These are phyloP conservation scores for Drosophila paucipuncta DNA, from an alignment of 2,888 invertebrate genomes.

Conservation along the genomic window DNA sequence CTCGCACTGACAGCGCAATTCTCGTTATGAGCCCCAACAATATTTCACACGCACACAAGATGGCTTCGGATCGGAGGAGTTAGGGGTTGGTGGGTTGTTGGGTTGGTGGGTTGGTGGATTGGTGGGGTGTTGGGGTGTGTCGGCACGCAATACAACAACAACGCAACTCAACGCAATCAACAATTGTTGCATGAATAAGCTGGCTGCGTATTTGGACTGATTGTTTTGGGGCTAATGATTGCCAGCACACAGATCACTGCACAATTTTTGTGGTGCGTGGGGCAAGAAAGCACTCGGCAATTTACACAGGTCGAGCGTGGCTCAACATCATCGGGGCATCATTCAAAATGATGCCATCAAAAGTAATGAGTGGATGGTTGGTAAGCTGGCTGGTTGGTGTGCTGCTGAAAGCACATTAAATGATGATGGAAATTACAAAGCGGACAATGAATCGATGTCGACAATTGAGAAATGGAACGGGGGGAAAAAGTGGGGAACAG, in stretches of 20 bases:
- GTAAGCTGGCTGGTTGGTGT: background rate
- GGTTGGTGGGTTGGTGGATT: background rate
- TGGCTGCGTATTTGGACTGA: conserved; percentile 38
- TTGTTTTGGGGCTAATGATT: conserved; percentile 73
- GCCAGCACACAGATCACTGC: conserved; percentile 76
- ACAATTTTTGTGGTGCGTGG: conserved; percentile 53
- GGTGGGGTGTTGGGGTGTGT: conserved; percentile 4
- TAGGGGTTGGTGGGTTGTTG: background rate
- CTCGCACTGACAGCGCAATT: conserved; percentile 60
- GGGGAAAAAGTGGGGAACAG: background rate
- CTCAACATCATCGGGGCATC: background rate
- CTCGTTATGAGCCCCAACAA: conserved; percentile 67
- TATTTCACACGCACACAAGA: conserved; percentile 60
- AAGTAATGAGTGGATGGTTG: conserved; percentile 56
- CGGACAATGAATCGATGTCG: conserved; percentile 38
- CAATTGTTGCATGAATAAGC: conserved; percentile 78
- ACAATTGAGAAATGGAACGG: conserved; percentile 26
- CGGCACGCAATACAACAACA: too few relatives aligned
- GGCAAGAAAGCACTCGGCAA: background rate
- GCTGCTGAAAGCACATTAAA: conserved; percentile 36
- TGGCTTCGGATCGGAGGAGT: too few relatives aligned
- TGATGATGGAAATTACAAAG: conserved; percentile 42
- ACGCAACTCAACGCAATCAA: conserved; percentile 63
- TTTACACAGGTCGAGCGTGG: conserved; percentile 1
- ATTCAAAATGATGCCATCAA: conserved; percentile 77